Conservation (phyloP, 2,888 invertebrate genomes). For the Philereme vetulata region DNA sequence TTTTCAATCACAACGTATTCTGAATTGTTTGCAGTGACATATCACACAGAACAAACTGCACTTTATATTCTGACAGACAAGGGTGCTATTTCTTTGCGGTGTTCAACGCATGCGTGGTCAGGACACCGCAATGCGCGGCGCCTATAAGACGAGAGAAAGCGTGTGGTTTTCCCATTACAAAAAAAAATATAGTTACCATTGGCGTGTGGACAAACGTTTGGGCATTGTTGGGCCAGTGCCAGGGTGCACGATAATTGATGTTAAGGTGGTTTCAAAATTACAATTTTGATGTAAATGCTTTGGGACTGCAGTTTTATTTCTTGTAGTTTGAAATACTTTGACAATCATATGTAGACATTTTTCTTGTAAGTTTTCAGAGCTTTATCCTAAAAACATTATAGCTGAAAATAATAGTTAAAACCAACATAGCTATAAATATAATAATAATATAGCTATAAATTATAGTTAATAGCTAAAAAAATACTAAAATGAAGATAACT, state of each 20-base stretch:
- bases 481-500: too few species aligned
- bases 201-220: slow-evolving; percentile 54
- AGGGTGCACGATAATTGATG: neutral
- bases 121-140: slow-evolving; percentile 82
- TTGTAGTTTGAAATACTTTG: too few species aligned
- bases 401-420: too few species aligned
- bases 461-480: too few species aligned
- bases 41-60: slow-evolving; percentile 16
- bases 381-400: too few species aligned
- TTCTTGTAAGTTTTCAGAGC: too few species aligned
- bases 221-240: slow-evolving; percentile 30
- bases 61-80: slow-evolving; percentile 20
- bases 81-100: slow-evolving; percentile 38
- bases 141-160: slow-evolving; percentile 70
- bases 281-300: neutral
- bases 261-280: neutral
- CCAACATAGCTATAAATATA: too few species aligned
- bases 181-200: slow-evolving; percentile 51
- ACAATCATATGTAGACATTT: too few species aligned
- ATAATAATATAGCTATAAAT: too few species aligned
- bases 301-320: neutral
- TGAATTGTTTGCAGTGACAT: slow-evolving; percentile 34
- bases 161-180: slow-evolving; percentile 74
- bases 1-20: slow-evolving; percentile 35
- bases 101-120: slow-evolving; percentile 73